Evolutionary conservation across 2,888 invertebrate species (phyloP), one percentile per base, ranked within the genome.

Genomic region (Saturnia japonica): DNA sequence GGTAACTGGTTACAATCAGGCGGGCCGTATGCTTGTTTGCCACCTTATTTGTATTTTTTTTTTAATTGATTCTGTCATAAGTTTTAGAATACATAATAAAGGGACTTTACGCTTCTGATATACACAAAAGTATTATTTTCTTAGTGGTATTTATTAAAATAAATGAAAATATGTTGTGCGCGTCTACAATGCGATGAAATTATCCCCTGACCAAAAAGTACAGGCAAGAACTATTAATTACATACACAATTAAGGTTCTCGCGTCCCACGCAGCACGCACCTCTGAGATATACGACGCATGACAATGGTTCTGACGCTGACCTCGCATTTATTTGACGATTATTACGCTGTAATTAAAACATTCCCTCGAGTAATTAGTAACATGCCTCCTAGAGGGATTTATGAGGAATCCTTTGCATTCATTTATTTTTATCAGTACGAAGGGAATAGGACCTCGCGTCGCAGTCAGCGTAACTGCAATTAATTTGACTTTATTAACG

Each of bases 291-390:
- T 70, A 68, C 60, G 68, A 62, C 51, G 62, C 42, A 51, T 68
- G 68, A 71, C 68, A 71, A 71, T 71, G 68, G 68, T 67, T 67
- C 43, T 47, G 68, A 64, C 47, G 68, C 69, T 71, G 74, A 75
- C 76, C 73, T 74, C 70, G 70, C 68, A 70, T 69, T 72, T 72
- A 72, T 75, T 74, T 74, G 73, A 73, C 72, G 72, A 75, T 70
- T 74, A 76, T 74, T 70, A 71, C 71, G 70, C 66, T 42, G 72
- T 75, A 75, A 76, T 78, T 74, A 76, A 76, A 77, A 77, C 76
- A 76, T 77, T 76, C 76, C 72, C 72, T 54, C 40, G 73, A 73
- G 74, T 76, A 75, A 77, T 77, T 76, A 75, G 75, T 74, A 67
- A 68, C 73, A 73, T 68, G 51, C 69, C 47, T 69, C 68, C 72